Evolutionary conservation across 2,888 invertebrate species (phyloP), one percentile per base, ranked within the genome.

Genomic region (Coelopa pilipes): DNA sequence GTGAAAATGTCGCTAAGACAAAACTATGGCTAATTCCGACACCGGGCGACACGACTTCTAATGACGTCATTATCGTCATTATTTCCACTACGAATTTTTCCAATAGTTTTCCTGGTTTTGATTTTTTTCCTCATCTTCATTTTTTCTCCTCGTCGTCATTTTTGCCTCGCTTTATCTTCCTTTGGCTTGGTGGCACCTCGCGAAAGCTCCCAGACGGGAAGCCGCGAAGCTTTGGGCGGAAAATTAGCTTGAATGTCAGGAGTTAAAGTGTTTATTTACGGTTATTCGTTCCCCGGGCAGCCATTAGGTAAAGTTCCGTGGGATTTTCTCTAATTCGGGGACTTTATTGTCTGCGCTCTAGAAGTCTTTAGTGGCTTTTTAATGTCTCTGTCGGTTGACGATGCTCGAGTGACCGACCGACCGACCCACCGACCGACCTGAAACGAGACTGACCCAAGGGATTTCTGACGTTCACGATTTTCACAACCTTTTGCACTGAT

Each of bases 181-280:
- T n/a, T n/a, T n/a, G n/a, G n/a, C n/a, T n/a, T 53, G 13, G 53
- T 53, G 4, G 53, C 53, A 15, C 13, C 9, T 62, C 24, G 34
- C 17, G 19, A 59, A 59, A 59, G 59, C 15, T 34, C 34, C 34
- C 34, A 34, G 24, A 19, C 13, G 53, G 3, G 53, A 34, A 62
- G 24, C 34, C 34, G 34, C 62, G 24, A 62, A 21, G 24, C 34
- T 12, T 34, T 19, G 13, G 15, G 13, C 62, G 15, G 1, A 13
- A 62, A 62, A 62, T 62, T 62, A 45, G 62, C 62, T 12, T 62
- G n/a, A 62, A 62, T 62, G 45, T 62, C 62, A 62, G 34, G n/a
- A 62, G 62, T 34, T 62, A 34, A 62, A 59, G 57, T 15, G 19
- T 24, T 59, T 59, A 59, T 59, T 59, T 62, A 62, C 62, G 62